phyloP scores from a whole-genome alignment of 2,797 vertebrate genomes.

The Meda fulgida region DNA sequence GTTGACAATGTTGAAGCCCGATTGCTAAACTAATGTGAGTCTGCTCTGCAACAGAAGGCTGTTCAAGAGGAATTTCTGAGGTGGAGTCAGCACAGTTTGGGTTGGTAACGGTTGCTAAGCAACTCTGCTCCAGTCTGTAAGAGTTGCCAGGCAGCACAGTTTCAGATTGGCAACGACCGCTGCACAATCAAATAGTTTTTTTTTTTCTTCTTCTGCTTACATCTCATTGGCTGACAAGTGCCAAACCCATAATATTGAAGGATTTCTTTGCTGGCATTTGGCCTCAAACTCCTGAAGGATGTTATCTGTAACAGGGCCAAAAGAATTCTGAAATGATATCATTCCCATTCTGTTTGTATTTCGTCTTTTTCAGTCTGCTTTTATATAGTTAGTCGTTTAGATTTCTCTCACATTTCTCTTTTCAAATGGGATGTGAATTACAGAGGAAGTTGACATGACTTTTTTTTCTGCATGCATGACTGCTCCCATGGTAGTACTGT shows the following conservation, averaged over 20 bases:
- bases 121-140: slow-evolving; percentile 37
- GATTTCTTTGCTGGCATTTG: background rate
- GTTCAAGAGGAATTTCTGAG: slow-evolving; percentile 40
- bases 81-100: slow-evolving; percentile 47
- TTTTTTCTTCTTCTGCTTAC: background rate
- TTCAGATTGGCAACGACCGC: slow-evolving; percentile 7
- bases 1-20: background rate
- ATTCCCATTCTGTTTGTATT: background rate
- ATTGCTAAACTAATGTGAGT: background rate
- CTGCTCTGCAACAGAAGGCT: slow-evolving; percentile 4
- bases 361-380: background rate
- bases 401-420: background rate
- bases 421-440: slow-evolving; percentile 19
- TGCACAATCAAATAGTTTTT: background rate
- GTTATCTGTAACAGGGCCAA: background rate
- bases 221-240: slow-evolving; percentile 25
- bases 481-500: slow-evolving; percentile 3
- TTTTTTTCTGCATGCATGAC: slow-evolving; percentile 28
- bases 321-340: background rate
- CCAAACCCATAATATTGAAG: slow-evolving; percentile 12
- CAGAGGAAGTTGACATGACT: slow-evolving; percentile 23
- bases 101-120: slow-evolving; percentile 34
- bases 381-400: background rate
- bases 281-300: background rate
- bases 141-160: slow-evolving; percentile 26